Percentiles rank a stretch among this genome's conserved stretches.
phyloP scores from a whole-genome alignment of 2,888 invertebrate genomes.

The Anagyrus pseudococci region DNA sequence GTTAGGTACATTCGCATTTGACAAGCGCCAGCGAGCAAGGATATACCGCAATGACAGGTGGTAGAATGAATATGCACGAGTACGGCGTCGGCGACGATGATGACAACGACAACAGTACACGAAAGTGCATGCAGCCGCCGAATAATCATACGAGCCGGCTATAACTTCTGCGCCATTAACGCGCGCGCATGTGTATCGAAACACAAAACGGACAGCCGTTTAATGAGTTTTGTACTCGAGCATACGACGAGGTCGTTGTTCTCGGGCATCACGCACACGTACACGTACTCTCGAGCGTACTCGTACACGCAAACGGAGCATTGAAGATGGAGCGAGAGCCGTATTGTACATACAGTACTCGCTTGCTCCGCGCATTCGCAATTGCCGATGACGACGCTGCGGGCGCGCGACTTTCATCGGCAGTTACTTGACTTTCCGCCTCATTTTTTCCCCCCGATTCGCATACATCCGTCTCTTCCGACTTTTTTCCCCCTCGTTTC shows the following conservation, averaged over 20 bases:
- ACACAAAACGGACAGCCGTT: constrained; percentile 59
- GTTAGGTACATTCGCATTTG: too few species aligned
- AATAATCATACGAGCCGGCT: too few species aligned
- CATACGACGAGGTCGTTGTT: constrained; percentile 45
- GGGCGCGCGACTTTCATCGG: constrained; percentile 31
- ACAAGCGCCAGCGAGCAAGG: too few species aligned
- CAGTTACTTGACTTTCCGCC: too few species aligned
- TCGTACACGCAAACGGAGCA: neutral
- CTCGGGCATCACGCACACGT: constrained; percentile 30
- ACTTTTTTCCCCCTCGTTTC: constrained; percentile 20
- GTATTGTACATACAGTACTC: neutral
- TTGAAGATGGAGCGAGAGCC: constrained; percentile 17
- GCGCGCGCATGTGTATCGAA: constrained; percentile 47
- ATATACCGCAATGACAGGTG: too few species aligned
- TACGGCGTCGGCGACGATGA: too few species aligned
- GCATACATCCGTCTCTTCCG: too few species aligned
- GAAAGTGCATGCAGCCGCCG: too few species aligned
- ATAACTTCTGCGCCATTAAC: too few species aligned
- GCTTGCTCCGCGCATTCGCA: constrained; percentile 46
- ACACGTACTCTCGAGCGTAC: neutral
- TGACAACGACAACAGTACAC: too few species aligned
- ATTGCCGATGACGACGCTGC: constrained; percentile 40
- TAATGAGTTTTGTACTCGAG: constrained; percentile 56
- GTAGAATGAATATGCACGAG: too few species aligned
- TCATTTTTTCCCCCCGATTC: too few species aligned